These are phyloP conservation scores for Porites australiensis DNA, from an alignment of 64 coral and sea anemone genomes.

Conservation along the genomic window DNA sequence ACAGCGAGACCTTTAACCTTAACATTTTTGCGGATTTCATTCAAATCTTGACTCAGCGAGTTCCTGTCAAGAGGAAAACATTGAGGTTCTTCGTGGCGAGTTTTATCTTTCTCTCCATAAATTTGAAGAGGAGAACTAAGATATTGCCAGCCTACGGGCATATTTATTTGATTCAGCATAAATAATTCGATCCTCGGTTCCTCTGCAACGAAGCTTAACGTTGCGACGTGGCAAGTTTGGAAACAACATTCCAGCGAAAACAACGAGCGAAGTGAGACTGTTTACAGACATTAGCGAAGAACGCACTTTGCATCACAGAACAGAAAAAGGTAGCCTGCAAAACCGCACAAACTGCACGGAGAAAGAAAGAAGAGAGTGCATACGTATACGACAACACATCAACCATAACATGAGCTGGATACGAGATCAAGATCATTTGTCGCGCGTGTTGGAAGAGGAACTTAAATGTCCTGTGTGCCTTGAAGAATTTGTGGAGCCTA, in stretches of 20 bases:
- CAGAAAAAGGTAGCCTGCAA: too few species aligned
- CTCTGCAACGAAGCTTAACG: too few species aligned
- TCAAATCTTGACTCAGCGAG: too few species aligned
- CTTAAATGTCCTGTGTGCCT: conserved; percentile 66
- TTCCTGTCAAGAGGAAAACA: too few species aligned
- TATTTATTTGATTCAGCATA: too few species aligned
- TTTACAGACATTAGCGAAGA: not conserved
- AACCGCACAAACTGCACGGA: not conserved
- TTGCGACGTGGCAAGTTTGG: too few species aligned
- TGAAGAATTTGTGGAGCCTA: conserved; percentile 69
- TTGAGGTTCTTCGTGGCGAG: too few species aligned
- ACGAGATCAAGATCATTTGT: conserved; percentile 40
- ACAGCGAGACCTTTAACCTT: not conserved
- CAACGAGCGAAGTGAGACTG: not conserved
- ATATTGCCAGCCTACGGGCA: too few species aligned
- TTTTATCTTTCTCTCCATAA: too few species aligned
- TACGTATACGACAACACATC: not conserved
- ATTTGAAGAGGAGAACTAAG: too few species aligned
- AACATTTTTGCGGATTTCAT: not conserved
- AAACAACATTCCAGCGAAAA: not conserved
- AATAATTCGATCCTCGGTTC: too few species aligned
- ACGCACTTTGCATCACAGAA: too few species aligned
- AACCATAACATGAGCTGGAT: conserved; percentile 1
- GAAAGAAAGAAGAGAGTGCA: not conserved
- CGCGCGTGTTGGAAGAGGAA: conserved; percentile 45